These are phyloP conservation scores for Malurus splendens DNA, from an alignment of 2,797 vertebrate species.

Conservation along the genomic window DNA sequence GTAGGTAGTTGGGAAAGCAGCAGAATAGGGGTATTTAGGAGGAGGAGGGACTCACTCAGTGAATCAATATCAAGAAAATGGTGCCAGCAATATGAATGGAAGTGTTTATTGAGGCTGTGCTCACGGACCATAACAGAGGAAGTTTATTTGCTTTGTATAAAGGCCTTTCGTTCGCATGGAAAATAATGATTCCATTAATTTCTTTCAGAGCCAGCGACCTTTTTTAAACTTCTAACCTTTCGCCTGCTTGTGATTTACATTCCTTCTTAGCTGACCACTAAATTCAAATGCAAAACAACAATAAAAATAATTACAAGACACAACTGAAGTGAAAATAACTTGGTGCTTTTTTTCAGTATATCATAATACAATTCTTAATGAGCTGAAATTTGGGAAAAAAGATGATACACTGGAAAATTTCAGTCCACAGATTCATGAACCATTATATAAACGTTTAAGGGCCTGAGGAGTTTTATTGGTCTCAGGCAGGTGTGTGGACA, in stretches of 20 bases:
- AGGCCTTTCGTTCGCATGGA: conserved; percentile 26
- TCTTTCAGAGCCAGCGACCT: neutral
- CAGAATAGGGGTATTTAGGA: conserved; percentile 20
- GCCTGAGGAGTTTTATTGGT: neutral
- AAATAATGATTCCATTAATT: conserved; percentile 41
- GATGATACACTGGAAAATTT: neutral
- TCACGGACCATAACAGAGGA: conserved; percentile 15
- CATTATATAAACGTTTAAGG: neutral
- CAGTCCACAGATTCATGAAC: neutral
- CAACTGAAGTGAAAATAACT: neutral
- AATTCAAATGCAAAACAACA: neutral
- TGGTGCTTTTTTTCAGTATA: neutral
- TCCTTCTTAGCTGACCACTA: neutral
- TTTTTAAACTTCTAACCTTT: conserved; percentile 27
- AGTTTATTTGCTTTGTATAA: conserved; percentile 46
- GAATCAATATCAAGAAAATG: conserved; percentile 31
- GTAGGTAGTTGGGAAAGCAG: conserved; percentile 5
- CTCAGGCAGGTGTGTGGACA: neutral
- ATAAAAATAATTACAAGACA: neutral
- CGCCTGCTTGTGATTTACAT: conserved; percentile 1
- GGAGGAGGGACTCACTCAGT: conserved; percentile 1
- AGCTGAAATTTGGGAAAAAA: neutral
- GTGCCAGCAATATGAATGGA: conserved; percentile 42
- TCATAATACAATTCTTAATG: neutral
- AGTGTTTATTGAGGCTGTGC: conserved; percentile 18